phyloP scores from a whole-genome alignment of 2,797 vertebrate genomes.

The Pseudotriccus pelzelni region DNA sequence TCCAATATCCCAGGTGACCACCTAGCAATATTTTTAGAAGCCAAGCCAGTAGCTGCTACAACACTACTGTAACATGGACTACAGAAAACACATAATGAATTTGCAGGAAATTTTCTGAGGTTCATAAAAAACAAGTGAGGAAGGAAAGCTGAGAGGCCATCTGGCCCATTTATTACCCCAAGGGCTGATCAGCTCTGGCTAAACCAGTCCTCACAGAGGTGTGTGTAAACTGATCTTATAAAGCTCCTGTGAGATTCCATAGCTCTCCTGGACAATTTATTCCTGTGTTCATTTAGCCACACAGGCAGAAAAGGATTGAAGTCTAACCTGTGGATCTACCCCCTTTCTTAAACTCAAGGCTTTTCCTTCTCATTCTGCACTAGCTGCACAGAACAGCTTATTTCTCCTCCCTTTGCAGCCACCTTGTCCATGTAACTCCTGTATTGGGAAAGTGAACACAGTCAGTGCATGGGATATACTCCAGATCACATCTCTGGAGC shows the following conservation, averaged over 20 bases:
- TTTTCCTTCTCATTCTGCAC: background rate
- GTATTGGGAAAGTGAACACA: rapidly evolving
- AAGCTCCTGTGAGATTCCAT: background rate
- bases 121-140: background rate
- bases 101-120: background rate
- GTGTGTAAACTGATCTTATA: background rate
- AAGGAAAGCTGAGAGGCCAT: background rate
- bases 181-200: background rate
- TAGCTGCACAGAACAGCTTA: background rate
- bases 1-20: background rate
- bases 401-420: background rate
- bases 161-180: background rate
- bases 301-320: background rate
- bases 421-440: rapidly evolving
- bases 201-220: background rate
- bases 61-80: background rate
- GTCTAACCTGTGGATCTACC: background rate
- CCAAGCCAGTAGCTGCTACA: background rate
- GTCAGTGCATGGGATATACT: background rate
- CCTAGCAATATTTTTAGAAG: background rate
- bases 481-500: background rate
- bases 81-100: background rate
- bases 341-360: background rate
- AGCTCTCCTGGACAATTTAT: background rate
- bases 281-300: background rate